Conservation (phyloP, 2,113 vertebrate species). For the Dromas ardeola region DNA sequence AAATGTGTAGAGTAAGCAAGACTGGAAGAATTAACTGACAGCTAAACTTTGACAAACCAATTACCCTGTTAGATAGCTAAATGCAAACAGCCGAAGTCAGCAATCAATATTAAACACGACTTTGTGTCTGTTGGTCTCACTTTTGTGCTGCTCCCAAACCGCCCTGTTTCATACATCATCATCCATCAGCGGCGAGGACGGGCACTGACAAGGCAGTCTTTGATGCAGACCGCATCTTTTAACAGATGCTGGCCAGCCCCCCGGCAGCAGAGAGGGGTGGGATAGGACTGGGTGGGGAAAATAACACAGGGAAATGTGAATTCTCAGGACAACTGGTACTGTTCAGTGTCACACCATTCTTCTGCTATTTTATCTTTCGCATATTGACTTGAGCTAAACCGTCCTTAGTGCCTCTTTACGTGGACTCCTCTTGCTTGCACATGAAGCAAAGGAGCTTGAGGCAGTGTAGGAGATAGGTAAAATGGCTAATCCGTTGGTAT, state of each 20-base stretch:
- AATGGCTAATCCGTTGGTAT: background rate
- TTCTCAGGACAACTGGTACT: background rate
- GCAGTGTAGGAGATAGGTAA: background rate
- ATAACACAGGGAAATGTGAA: background rate
- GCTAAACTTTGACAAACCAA: conserved; percentile 63
- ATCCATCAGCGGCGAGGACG: conserved; percentile 11
- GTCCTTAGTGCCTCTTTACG: background rate
- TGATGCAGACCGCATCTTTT: conserved; percentile 14
- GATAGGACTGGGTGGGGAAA: background rate
- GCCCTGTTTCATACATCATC: conserved; percentile 54
- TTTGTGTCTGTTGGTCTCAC: conserved; percentile 54
- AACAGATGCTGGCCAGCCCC: conserved; percentile 37
- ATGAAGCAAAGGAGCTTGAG: background rate
- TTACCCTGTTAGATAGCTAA: conserved; percentile 56
- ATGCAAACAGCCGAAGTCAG: conserved; percentile 63
- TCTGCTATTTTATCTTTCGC: background rate
- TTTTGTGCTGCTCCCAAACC: conserved; percentile 52
- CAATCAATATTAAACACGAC: conserved; percentile 64
- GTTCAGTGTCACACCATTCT: background rate
- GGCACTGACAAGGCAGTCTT: conserved; percentile 55
- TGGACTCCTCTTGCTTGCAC: background rate
- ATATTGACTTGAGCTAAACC: background rate
- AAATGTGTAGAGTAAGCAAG: conserved; percentile 43
- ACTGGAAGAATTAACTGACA: conserved; percentile 48
- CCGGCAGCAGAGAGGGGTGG: background rate